Conservation (phyloP, 2,888 invertebrate genomes). For the Pandemis cinnamomeana region DNA sequence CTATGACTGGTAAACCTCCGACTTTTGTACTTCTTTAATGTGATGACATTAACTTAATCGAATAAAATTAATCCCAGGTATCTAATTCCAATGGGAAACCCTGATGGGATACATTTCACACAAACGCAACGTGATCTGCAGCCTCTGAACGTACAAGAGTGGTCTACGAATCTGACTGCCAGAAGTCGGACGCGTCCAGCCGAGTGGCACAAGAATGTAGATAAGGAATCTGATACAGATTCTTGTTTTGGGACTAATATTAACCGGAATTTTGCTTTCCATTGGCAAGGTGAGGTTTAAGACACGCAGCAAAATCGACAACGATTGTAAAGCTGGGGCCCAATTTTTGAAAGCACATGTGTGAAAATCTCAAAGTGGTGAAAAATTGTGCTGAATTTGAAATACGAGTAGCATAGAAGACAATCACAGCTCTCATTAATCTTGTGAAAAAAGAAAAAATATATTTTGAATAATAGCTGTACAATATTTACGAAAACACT, state of each 20-base stretch:
- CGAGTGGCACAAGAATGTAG: conserved; percentile 74
- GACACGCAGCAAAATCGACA: background rate
- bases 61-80: conserved; percentile 58
- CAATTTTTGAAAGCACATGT: too few species aligned
- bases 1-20: conserved; percentile 72
- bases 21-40: background rate
- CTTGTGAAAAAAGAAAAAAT: too few species aligned
- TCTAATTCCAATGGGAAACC: conserved; percentile 74
- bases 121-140: conserved; percentile 54
- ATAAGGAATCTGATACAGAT: conserved; percentile 53
- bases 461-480: too few species aligned
- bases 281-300: conserved; percentile 73
- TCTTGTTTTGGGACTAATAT: conserved; percentile 74
- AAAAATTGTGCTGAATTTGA: too few species aligned
- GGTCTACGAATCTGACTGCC: conserved; percentile 64
- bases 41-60: background rate
- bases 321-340: too few species aligned
- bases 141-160: conserved; percentile 56
- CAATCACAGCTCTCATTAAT: too few species aligned
- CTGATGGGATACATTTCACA: conserved; percentile 72
- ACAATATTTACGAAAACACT: too few species aligned
- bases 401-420: too few species aligned
- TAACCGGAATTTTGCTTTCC: conserved; percentile 78
- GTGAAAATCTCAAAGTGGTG: too few species aligned
- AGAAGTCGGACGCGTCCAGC: conserved; percentile 58